These are phyloP conservation scores for Coleophora deauratella DNA, from an alignment of 2,888 invertebrate species.

Conservation along the genomic window DNA sequence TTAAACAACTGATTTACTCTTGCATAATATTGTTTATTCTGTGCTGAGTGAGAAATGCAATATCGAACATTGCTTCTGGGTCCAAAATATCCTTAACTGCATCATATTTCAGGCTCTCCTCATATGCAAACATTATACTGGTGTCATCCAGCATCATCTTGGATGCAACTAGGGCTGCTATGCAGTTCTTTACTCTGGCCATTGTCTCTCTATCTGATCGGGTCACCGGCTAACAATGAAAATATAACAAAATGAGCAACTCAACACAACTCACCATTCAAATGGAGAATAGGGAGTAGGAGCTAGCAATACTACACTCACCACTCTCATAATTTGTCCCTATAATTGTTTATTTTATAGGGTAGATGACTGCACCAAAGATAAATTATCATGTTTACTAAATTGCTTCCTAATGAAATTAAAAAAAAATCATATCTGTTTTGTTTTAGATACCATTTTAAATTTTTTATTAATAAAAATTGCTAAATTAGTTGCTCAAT, in stretches of 20 bases:
- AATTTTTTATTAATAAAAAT: no score
- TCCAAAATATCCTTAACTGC: constrained; percentile 83
- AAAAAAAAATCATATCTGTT: no score
- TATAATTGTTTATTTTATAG: no score
- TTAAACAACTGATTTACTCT: constrained; percentile 24
- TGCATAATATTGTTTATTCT: constrained; percentile 71
- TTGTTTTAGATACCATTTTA: no score
- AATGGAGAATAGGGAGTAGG: no score
- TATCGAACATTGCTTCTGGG: constrained; percentile 89
- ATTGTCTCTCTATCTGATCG: constrained; percentile 88
- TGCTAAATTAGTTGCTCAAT: no score
- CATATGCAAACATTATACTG: constrained; percentile 91
- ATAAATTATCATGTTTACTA: no score
- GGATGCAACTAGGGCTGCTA: constrained; percentile 87
- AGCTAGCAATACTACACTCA: no score
- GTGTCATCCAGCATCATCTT: constrained; percentile 95
- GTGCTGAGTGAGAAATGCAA: constrained; percentile 86
- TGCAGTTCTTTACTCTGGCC: constrained; percentile 90
- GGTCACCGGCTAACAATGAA: constrained; percentile 75
- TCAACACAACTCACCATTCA: no score
- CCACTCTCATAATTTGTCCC: no score
- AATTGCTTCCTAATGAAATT: no score
- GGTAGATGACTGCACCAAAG: no score
- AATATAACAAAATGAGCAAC: neutral
- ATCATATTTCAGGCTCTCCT: constrained; percentile 88